Evolutionary conservation across 2,113 vertebrate species (phyloP).

Genomic region (Solea solea): DNA sequence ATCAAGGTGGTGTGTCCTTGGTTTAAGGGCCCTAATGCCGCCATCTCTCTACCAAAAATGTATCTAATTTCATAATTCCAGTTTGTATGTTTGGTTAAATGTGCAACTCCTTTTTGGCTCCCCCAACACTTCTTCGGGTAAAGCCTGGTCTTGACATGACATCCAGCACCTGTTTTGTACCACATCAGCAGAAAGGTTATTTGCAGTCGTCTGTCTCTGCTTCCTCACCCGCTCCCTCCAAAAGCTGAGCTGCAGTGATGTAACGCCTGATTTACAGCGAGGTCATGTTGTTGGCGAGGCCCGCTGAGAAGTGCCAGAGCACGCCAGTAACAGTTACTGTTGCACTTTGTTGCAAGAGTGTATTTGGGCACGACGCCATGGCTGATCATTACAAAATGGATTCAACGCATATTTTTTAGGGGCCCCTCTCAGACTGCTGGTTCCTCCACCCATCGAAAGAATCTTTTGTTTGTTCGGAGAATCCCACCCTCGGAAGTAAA

Average conservation of each 20-base stretch:
- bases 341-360: constrained; percentile 37
- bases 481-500: constrained; percentile 43
- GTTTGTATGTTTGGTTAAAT: no score
- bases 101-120: no score
- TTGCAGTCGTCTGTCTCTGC: neutral
- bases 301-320: constrained; percentile 35
- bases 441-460: constrained; percentile 52
- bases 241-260: constrained; percentile 27
- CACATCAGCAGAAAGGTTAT: neutral
- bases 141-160: neutral
- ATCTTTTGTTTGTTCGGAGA: constrained; percentile 29
- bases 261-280: constrained; percentile 42
- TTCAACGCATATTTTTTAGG: constrained; percentile 24
- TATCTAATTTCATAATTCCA: no score
- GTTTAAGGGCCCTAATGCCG: no score
- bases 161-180: constrained; percentile 22
- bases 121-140: no score
- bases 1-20: no score
- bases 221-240: neutral
- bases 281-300: constrained; percentile 23
- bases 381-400: constrained; percentile 53
- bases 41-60: no score
- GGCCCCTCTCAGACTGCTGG: neutral
- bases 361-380: constrained; percentile 40
- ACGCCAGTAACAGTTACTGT: constrained; percentile 13